phyloP scores from a whole-genome alignment of 2,113 vertebrate genomes.

The Vanacampus margaritifer region DNA sequence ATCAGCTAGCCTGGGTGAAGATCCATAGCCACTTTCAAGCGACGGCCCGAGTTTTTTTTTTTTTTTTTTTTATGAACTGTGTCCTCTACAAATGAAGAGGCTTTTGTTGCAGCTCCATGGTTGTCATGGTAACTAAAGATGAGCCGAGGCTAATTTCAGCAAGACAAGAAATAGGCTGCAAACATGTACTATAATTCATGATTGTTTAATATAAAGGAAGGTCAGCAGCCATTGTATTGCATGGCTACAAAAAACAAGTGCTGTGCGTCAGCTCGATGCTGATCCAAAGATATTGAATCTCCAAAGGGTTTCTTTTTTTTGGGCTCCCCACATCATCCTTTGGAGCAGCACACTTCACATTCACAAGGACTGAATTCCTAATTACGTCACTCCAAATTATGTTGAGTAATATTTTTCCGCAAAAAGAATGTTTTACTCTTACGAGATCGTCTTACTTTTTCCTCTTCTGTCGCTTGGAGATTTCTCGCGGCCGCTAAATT shows the following conservation, averaged over 20 bases:
- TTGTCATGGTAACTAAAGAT: too few relatives aligned
- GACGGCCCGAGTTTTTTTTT: too few relatives aligned
- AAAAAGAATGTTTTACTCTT: background rate
- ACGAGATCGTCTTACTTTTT: background rate
- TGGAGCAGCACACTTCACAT: background rate
- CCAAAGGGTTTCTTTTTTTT: background rate
- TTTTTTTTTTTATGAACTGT: too few relatives aligned
- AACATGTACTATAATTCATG: too few relatives aligned
- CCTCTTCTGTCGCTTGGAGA: slow-evolving; percentile 19
- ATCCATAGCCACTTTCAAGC: too few relatives aligned
- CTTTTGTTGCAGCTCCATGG: too few relatives aligned
- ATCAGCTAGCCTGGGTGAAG: too few relatives aligned
- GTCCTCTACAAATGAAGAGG: too few relatives aligned
- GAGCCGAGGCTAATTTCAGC: too few relatives aligned
- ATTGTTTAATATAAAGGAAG: too few relatives aligned
- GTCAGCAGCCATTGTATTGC: background rate
- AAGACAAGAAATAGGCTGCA: too few relatives aligned
- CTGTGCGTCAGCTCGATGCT: background rate
- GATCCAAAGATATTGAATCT: background rate
- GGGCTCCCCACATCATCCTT: background rate
- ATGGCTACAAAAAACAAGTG: background rate
- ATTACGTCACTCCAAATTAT: background rate
- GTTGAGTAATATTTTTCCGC: background rate
- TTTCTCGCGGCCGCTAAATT: slow-evolving; percentile 14
- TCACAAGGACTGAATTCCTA: background rate